A percentile compares a stretch with the other conserved stretches of the same genome.
These are phyloP conservation scores for Echinops telfairi DNA, from an alignment of 2,113 vertebrate species.

Conservation along the genomic window DNA sequence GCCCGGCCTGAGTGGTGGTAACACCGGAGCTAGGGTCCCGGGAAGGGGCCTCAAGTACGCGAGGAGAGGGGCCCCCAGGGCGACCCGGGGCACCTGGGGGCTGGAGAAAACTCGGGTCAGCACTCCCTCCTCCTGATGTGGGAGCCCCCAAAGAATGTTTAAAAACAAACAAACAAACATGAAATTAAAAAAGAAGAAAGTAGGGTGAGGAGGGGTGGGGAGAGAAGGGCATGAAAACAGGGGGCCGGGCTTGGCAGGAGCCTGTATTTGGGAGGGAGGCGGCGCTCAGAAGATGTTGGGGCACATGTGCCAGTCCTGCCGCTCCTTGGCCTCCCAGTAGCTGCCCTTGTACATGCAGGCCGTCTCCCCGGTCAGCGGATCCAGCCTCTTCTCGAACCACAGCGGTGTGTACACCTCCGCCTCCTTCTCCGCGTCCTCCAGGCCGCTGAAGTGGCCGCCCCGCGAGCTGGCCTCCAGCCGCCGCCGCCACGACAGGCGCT, in stretches of 20 bases:
- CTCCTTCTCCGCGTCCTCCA: conserved; percentile 93
- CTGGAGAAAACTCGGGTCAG: conserved; percentile 48
- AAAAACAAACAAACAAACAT: too few relatives aligned
- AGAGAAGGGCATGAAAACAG: conserved; percentile 77
- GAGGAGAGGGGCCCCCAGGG: not conserved
- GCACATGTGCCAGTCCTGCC: conserved; percentile 94
- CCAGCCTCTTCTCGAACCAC: conserved; percentile 96
- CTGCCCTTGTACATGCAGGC: conserved; percentile 96
- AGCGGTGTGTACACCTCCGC: conserved; percentile 92
- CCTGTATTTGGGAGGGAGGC: conserved; percentile 54
- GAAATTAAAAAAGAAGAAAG: not conserved
- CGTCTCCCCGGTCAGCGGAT: conserved; percentile 93
- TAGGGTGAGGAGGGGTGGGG: not conserved
- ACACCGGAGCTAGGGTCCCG: conserved; percentile 27
- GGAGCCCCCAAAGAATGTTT: conserved; percentile 55
- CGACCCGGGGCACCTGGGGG: conserved; percentile 43
- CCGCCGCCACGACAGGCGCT: conserved; percentile 90
- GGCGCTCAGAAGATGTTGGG: conserved; percentile 95
- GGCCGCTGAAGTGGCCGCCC: conserved; percentile 86
- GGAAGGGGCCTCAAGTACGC: conserved; percentile 22
- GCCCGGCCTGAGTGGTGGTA: conserved; percentile 52
- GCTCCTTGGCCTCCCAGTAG: conserved; percentile 98
- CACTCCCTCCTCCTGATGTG: conserved; percentile 46
- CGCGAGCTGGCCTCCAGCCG: conserved; percentile 88
- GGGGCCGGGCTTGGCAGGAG: conserved; percentile 71